Conservation (phyloP, 2,888 invertebrate genomes). For the Congeria kusceri region DNA sequence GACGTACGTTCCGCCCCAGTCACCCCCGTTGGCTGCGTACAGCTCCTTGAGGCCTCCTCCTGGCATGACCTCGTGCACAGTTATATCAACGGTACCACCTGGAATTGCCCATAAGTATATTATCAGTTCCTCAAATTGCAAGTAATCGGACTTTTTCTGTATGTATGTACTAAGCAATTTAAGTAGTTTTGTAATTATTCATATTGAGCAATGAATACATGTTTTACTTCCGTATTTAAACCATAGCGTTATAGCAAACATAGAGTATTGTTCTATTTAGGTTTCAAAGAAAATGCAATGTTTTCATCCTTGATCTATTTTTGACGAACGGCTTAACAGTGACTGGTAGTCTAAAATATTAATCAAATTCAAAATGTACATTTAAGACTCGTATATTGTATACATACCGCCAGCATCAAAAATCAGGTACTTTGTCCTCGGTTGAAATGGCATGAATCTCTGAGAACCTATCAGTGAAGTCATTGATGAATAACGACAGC, state of each 20-base stretch:
- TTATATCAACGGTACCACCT: slow-evolving; percentile 53
- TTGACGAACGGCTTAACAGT: too few relatives aligned
- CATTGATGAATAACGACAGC: slow-evolving; percentile 29
- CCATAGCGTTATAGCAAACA: too few relatives aligned
- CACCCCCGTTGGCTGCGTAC: slow-evolving; percentile 40
- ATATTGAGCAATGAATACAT: too few relatives aligned
- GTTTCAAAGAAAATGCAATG: too few relatives aligned
- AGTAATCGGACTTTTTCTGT: too few relatives aligned
- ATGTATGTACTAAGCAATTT: too few relatives aligned
- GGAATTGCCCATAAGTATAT: background rate
- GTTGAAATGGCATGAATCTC: slow-evolving; percentile 23
- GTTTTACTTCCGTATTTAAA: too few relatives aligned
- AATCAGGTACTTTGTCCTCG: slow-evolving; percentile 42
- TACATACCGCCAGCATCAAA: slow-evolving; percentile 53
- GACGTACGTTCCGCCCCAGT: slow-evolving; percentile 55
- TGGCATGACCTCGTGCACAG: slow-evolving; percentile 39
- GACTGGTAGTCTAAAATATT: too few relatives aligned
- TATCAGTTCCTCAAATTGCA: too few relatives aligned
- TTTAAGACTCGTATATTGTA: slow-evolving; percentile 43
- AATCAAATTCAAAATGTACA: background rate
- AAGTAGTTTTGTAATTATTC: too few relatives aligned
- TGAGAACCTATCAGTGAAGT: slow-evolving; percentile 1
- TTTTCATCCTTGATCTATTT: too few relatives aligned
- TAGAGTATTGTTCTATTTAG: too few relatives aligned
- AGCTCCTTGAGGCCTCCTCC: slow-evolving; percentile 34